phyloP scores from a whole-genome alignment of 2,113 vertebrate species.

The Columbina picui region DNA sequence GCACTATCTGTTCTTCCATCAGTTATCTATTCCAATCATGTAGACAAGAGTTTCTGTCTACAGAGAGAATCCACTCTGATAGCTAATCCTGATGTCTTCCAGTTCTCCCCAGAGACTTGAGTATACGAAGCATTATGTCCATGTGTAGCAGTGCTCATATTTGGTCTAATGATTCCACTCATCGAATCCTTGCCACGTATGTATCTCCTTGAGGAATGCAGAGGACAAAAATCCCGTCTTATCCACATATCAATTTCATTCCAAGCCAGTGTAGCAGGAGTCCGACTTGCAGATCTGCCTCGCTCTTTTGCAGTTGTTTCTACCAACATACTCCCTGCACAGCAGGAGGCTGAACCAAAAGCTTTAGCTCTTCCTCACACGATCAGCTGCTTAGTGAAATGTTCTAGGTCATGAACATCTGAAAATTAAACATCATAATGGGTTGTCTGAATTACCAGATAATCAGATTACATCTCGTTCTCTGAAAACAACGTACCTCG shows the following conservation, averaged over 20 bases:
- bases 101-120: slow-evolving; percentile 9
- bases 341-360: background rate
- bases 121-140: background rate
- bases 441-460: background rate
- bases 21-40: slow-evolving; percentile 53
- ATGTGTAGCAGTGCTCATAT: background rate
- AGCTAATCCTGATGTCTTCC: slow-evolving; percentile 37
- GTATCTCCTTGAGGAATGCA: background rate
- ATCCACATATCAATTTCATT: background rate
- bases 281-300: background rate
- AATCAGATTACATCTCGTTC: background rate
- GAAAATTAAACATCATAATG: background rate
- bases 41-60: slow-evolving; percentile 32
- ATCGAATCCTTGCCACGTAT: background rate
- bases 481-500: background rate
- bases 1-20: background rate
- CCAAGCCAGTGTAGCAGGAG: background rate
- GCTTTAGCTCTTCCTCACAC: background rate
- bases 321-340: background rate
- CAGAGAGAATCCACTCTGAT: slow-evolving; percentile 23
- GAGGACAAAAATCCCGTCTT: background rate
- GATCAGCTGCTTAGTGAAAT: background rate
- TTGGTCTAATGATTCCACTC: background rate
- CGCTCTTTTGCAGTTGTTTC: background rate
- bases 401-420: background rate